Conservation (phyloP, 2,888 invertebrate genomes). For the Pomacea canaliculata region DNA sequence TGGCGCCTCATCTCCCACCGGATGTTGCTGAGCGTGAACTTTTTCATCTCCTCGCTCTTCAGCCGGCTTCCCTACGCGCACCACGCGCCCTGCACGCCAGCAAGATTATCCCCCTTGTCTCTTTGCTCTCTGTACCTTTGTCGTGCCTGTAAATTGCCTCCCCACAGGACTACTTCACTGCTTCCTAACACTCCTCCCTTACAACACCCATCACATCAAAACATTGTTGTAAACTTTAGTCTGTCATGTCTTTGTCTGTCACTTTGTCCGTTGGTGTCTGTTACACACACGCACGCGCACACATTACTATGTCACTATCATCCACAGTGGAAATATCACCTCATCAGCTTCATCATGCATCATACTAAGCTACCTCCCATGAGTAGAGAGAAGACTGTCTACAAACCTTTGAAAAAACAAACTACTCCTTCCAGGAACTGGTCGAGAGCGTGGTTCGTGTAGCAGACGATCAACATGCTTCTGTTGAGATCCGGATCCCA, state of each 20-base stretch:
- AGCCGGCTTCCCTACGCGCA: constrained; percentile 20
- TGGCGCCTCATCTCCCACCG: constrained; percentile 11
- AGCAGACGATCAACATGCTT: constrained; percentile 54
- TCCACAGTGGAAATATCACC: too few relatives aligned
- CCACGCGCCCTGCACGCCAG: constrained; percentile 7
- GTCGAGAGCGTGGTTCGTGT: constrained; percentile 64
- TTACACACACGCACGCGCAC: too few relatives aligned
- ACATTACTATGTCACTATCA: too few relatives aligned
- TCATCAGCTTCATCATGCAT: too few relatives aligned
- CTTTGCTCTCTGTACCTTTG: not conserved
- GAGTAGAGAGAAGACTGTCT: too few relatives aligned
- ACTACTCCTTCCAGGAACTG: constrained; percentile 60
- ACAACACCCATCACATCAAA: too few relatives aligned
- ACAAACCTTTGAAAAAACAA: constrained; percentile 30
- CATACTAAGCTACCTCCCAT: too few relatives aligned
- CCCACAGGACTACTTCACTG: too few relatives aligned
- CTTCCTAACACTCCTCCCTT: too few relatives aligned
- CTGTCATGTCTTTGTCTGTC: too few relatives aligned
- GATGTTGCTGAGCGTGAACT: constrained; percentile 16
- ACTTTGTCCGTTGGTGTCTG: too few relatives aligned
- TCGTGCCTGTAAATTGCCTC: not conserved
- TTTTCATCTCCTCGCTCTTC: constrained; percentile 18
- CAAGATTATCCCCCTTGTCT: not conserved
- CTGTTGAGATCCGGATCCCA: constrained; percentile 60
- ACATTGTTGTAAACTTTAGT: too few relatives aligned